Evolutionary conservation across 2,113 vertebrate genomes (phyloP), one percentile per base, ranked within the genome.

Genomic region (Galemys pyrenaicus): DNA sequence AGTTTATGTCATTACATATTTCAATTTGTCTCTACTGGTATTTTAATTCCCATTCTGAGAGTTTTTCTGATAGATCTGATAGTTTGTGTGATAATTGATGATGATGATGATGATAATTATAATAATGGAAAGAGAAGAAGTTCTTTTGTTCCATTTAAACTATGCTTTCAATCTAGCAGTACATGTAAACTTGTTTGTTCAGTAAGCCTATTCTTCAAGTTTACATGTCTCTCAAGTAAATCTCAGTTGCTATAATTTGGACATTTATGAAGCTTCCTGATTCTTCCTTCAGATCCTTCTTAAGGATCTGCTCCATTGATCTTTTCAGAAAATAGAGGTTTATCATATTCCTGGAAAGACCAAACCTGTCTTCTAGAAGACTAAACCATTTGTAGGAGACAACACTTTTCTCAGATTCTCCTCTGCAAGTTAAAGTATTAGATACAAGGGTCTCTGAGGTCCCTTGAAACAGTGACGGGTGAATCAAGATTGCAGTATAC

Each of bases 1-100:
- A 10, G 88, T 67, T 94, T 93, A 84, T 81, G 41, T 89, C 70
- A 87, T 92, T 81, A 82, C 13, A 73, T 51, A 87, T 90, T 91
- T 46, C 62, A 68, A 28, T 89, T 86, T 92, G 71, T 94, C 89
- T 89, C 20, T 58, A 67, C 44, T 32, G 37, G 60, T 60, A n/a
- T 92, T 39, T 85, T 56, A 78, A 73, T n/a, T 94, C 24, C 3
- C 82, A 22, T 80, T 87, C 3, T 77, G 70, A 65, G 49, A 39
- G 60, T 56, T 87, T 2, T 67, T 89, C 3, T 77, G 70, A 65
- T 49, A 46, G 60, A 22, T 87, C 3, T 67, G 54, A 56, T 73
- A 16, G 30, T 86, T 73, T 30, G 2, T 41, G 12, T 35, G 32
- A 10, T 65, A 35, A 64, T 22, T 41, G 26, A 5, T 75, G 58